Base-by-base conservation (phyloP, 2,797 vertebrate genomes). In the Jordanella pulchra region DNA sequence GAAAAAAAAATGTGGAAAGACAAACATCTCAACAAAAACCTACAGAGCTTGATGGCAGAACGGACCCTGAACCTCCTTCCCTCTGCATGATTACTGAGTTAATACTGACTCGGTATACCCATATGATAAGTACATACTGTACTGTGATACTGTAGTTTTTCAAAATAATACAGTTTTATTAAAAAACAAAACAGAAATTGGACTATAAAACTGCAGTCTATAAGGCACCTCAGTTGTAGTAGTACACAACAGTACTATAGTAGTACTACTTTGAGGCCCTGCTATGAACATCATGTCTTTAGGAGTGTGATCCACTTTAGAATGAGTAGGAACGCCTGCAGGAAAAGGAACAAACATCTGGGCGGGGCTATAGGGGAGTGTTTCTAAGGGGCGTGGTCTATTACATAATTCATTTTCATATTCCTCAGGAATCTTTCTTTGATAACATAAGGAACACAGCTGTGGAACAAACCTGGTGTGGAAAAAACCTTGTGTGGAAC, bases 271-370 rank as follows among this genome's bases (percentile, higher is more conserved):
- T 7, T 51, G 32, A n/a, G 32, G 23, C 45, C 17, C 23, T 47
- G 42, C 63, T 13, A 7, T 18, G 13, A 14, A 14, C n/a, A 25
- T 17, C 21, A 63, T 63, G 23, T 32, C 28, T 30, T 48, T 32
- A 75, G 77, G 81, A 23, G 35, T 63, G 48, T 65, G 45, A 44
- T 54, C 61, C 27, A 42, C 6, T 17, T 17, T 7, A 55, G 51
- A 0, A 25, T 63, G 28, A 65, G 60, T 67, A 78, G 56, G 75
- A 39, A 45, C 75, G 77, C 82, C 77, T 85, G 78, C 67, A 80
- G 80, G 78, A 78, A 84, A 32, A 48, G 65, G 35, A 48, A 12
- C n/a, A 25, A 11, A 48, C n/a, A 50, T 48, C 17, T 65, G 42
- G 27, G 61, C 7, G 13, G 61, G 7, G 30, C 55, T n/a, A n/a